Percentiles rank a stretch among this genome's conserved stretches.
phyloP scores from a whole-genome alignment of 1,140 invertebrate genomes.

The Hyles euphorbiae region DNA sequence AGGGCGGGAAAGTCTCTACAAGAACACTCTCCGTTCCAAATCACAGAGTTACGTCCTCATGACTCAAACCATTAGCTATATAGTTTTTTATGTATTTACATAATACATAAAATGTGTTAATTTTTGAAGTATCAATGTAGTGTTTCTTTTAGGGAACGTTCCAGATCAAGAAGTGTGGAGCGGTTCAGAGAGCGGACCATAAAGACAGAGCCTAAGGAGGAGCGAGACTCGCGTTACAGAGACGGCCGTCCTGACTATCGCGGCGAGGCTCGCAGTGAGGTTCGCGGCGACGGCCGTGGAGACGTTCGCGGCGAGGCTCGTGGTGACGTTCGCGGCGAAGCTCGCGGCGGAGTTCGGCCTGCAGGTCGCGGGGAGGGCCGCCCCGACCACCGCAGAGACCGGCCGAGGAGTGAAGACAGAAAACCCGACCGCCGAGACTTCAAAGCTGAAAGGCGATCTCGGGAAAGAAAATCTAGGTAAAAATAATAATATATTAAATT shows the following conservation, averaged over 20 bases:
- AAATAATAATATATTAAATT: background rate
- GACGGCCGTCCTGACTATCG: constrained; percentile 15
- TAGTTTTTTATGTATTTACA: too few species aligned
- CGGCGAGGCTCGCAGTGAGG: constrained; percentile 1
- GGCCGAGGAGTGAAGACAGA: constrained; percentile 4
- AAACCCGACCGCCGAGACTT: constrained; percentile 7
- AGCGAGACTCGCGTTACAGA: constrained; percentile 14
- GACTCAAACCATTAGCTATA: too few species aligned
- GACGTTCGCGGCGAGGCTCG: constrained; percentile 14
- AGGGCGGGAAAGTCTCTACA: too few species aligned
- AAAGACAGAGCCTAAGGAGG: constrained; percentile 13
- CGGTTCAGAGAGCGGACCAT: constrained; percentile 27
- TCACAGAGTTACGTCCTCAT: too few species aligned
- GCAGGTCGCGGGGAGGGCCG: background rate
- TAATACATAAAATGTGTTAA: too few species aligned
- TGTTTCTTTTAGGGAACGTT: constrained; percentile 25
- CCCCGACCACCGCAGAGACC: constrained; percentile 11
- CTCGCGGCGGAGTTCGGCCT: constrained; percentile 15
- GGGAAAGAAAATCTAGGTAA: constrained; percentile 47
- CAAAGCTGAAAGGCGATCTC: constrained; percentile 16
- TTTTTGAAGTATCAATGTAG: background rate
- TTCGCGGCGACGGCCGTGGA: constrained; percentile 15
- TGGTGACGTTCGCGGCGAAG: background rate
- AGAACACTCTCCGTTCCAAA: too few species aligned
- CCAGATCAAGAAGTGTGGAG: constrained; percentile 39